phyloP scores from a whole-genome alignment of 2,113 vertebrate genomes.

The Leptobrachium ailaonicum region DNA sequence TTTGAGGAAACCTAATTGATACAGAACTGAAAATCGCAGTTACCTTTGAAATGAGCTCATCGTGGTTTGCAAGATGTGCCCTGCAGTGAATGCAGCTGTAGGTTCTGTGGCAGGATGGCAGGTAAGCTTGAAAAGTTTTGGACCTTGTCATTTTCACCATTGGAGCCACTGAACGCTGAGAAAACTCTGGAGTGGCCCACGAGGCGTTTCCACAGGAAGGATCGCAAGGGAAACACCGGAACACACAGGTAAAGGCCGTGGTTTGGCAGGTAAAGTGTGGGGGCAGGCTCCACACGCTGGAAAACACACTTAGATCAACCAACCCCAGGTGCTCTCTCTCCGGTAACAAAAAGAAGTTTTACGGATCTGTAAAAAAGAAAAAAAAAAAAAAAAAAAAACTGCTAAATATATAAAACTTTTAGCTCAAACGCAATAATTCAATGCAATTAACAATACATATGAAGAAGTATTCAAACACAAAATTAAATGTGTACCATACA shows the following conservation, averaged over 20 bases:
- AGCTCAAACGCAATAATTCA: no score
- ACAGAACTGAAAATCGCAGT: background rate
- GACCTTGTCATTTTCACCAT: conserved; percentile 99
- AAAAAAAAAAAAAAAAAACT: no score
- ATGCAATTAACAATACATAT: no score
- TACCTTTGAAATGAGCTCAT: conserved; percentile 99
- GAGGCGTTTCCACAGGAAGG: conserved; percentile 94
- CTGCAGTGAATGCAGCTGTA: conserved; percentile 99
- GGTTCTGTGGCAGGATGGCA: conserved; percentile 95
- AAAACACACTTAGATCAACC: conserved; percentile 55
- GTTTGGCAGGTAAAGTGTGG: conserved; percentile 79
- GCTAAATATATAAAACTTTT: no score
- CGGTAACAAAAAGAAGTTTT: background rate
- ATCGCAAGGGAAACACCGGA: conserved; percentile 98
- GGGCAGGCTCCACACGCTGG: conserved; percentile 86
- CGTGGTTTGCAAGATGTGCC: conserved; percentile 96
- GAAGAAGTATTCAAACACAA: no score
- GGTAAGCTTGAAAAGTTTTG: conserved; percentile 98
- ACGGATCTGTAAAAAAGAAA: no score
- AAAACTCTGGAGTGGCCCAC: conserved; percentile 89
- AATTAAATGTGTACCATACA: no score
- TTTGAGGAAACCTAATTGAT: no score
- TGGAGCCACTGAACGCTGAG: conserved; percentile 75
- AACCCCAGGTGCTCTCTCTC: conserved; percentile 49
- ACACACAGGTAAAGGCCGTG: conserved; percentile 99